Evolutionary conservation across 2,797 vertebrate genomes (phyloP).

Genomic region (Pangasius krempfi): DNA sequence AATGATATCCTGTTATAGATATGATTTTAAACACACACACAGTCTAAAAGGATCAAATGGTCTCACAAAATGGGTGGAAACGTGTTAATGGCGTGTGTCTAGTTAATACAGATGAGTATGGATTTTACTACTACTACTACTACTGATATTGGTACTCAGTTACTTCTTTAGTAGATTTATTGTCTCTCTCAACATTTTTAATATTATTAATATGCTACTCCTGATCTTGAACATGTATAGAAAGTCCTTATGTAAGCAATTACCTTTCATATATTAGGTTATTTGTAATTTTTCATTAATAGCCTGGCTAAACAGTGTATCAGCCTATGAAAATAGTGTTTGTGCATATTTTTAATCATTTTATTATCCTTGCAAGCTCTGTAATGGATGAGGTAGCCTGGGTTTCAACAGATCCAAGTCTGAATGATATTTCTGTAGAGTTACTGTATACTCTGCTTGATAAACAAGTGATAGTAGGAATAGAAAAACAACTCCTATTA

Average conservation of each 20-base stretch:
- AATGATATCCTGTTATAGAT: background rate
- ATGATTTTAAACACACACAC: constrained; percentile 1
- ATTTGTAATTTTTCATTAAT: background rate
- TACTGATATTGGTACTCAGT: background rate
- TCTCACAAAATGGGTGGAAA: constrained; percentile 21
- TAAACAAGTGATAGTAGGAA: background rate
- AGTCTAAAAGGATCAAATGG: background rate
- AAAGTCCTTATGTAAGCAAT: background rate
- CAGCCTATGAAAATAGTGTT: background rate
- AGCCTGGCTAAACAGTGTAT: background rate
- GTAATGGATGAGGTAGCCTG: background rate
- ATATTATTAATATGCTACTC: background rate
- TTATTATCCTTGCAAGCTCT: background rate
- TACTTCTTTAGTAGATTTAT: background rate
- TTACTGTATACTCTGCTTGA: background rate
- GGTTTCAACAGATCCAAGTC: background rate
- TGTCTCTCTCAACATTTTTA: background rate
- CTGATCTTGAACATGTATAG: background rate
- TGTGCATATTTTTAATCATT: background rate
- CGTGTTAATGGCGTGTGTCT: constrained; percentile 22
- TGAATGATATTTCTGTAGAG: background rate
- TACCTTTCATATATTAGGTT: background rate
- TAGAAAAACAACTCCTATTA: background rate
- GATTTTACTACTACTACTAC: background rate
- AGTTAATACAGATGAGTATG: background rate